Conservation (phyloP, 2,113 vertebrate genomes). For the Syngnathus typhle region DNA sequence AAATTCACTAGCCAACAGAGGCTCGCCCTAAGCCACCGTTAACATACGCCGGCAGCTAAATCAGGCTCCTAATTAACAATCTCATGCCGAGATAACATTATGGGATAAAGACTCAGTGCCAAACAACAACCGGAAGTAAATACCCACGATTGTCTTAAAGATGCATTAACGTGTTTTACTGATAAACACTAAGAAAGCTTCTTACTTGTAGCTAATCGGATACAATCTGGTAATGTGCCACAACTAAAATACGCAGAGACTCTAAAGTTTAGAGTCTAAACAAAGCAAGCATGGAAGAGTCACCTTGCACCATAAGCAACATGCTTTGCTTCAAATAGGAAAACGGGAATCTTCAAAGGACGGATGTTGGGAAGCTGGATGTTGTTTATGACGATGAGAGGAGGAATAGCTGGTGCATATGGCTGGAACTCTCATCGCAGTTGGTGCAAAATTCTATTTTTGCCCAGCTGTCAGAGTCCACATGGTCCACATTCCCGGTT, state of each 20-base stretch:
- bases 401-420: neutral
- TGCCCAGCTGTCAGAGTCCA: conserved; percentile 26
- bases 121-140: conserved; percentile 58
- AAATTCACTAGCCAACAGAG: conserved; percentile 48
- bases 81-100: conserved; percentile 68
- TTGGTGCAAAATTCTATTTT: conserved; percentile 13
- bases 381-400: neutral
- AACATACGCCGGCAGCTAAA: conserved; percentile 73
- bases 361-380: neutral
- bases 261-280: neutral
- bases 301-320: neutral
- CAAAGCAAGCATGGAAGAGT: neutral
- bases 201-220: neutral
- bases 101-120: conserved; percentile 66
- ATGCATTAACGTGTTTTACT: conserved; percentile 5
- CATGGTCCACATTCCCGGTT: conserved; percentile 35
- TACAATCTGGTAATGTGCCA: neutral
- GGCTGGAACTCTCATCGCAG: conserved; percentile 7
- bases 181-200: conserved; percentile 2
- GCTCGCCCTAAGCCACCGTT: conserved; percentile 66
- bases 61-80: conserved; percentile 73
- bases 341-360: conserved; percentile 1
- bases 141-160: conserved; percentile 26
- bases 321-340: conserved; percentile 5
- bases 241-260: neutral